Evolutionary conservation across 2,888 invertebrate species (phyloP).

Genomic region (Portevinia maculata): DNA sequence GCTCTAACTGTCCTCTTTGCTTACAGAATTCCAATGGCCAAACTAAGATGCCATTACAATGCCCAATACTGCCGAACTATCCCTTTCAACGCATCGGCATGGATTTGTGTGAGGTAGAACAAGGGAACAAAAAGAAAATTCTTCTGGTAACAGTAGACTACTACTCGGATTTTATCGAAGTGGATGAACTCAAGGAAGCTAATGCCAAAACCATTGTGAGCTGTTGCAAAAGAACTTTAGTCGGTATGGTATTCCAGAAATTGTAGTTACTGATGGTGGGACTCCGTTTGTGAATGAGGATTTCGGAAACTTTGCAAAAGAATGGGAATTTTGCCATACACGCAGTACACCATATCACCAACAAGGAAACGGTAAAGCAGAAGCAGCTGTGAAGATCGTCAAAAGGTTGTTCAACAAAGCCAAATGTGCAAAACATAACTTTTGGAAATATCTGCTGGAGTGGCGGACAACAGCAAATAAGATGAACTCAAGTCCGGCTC

Average conservation of each 20-base stretch:
- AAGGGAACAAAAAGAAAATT: conserved; percentile 34
- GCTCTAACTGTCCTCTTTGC: too few relatives aligned
- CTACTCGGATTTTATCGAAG: conserved; percentile 61
- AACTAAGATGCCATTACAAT: conserved; percentile 23
- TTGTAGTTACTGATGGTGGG: too few relatives aligned
- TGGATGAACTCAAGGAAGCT: too few relatives aligned
- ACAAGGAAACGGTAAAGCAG: conserved; percentile 45
- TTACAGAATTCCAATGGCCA: conserved; percentile 37
- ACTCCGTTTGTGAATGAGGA: too few relatives aligned
- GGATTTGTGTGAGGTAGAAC: conserved; percentile 42
- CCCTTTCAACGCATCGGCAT: conserved; percentile 56
- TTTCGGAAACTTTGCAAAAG: background rate
- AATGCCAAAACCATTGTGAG: conserved; percentile 24
- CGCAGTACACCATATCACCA: conserved; percentile 45
- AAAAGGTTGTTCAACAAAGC: conserved; percentile 20
- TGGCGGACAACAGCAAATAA: conserved; percentile 33
- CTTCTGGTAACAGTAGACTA: conserved; percentile 51
- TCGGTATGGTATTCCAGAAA: too few relatives aligned
- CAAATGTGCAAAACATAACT: conserved; percentile 29
- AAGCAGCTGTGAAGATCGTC: too few relatives aligned
- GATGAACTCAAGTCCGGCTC: conserved; percentile 13
- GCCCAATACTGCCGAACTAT: conserved; percentile 22
- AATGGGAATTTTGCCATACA: conserved; percentile 44
- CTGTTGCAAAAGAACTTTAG: conserved; percentile 26
- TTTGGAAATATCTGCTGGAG: conserved; percentile 27